Conservation (phyloP, 2,888 invertebrate species). For the Tenthredo notha region DNA sequence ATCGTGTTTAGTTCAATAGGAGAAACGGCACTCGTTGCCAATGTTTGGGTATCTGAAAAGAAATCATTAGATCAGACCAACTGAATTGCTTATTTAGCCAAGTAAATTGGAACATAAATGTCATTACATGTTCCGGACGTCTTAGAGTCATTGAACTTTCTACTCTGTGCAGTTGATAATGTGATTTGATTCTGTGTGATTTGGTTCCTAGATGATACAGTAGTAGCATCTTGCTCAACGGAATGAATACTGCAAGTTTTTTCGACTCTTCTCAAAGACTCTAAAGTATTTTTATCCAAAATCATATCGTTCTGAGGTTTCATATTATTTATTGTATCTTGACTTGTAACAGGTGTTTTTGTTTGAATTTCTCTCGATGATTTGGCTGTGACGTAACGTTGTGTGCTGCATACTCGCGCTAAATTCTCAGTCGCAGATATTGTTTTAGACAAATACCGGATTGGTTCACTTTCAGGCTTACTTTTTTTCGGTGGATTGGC, state of each 20-base stretch:
- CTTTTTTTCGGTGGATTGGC: neutral
- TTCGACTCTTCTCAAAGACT: neutral
- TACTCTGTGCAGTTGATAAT: neutral
- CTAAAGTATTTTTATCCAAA: neutral
- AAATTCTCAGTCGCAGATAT: neutral
- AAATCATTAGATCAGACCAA: neutral
- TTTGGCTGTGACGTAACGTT: neutral
- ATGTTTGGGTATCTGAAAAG: slow-evolving; percentile 23
- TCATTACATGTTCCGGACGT: slow-evolving; percentile 10
- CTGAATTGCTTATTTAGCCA: neutral
- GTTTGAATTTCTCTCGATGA: neutral
- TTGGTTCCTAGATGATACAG: neutral
- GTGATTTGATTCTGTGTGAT: neutral
- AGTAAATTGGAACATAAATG: neutral
- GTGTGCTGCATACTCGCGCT: neutral
- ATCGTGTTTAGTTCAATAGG: slow-evolving; percentile 19
- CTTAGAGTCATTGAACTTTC: neutral
- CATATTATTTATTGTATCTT: neutral
- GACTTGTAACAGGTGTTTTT: neutral
- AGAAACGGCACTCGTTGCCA: slow-evolving; percentile 21
- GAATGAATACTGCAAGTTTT: neutral
- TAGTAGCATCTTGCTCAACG: neutral
- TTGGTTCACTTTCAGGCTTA: neutral
- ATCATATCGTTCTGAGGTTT: neutral
- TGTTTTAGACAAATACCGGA: neutral